Conservation (phyloP, 1,140 invertebrate species). For the Cyphomyrmex costatus region DNA sequence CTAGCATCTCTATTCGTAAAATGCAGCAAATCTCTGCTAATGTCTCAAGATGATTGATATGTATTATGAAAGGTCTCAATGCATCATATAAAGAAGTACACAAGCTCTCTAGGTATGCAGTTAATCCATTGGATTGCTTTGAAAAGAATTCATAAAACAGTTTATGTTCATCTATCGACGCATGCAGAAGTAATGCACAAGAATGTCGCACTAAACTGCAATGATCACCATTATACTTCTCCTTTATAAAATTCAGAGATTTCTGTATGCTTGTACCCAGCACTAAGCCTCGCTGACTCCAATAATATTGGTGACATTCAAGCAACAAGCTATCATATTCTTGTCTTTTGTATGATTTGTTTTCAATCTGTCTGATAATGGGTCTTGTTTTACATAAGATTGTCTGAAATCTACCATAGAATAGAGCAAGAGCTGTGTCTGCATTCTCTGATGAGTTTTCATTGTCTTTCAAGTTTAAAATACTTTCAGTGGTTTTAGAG, state of each 20-base stretch:
- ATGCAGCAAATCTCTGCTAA: conserved; percentile 98
- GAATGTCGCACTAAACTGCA: conserved; percentile 95
- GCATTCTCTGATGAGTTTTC: conserved; percentile 84
- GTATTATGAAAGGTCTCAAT: conserved; percentile 97
- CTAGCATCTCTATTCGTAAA: conserved; percentile 96
- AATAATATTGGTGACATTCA: conserved; percentile 96
- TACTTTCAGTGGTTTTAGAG: conserved; percentile 92
- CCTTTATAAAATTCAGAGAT: conserved; percentile 88
- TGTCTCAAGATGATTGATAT: conserved; percentile 99
- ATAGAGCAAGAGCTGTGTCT: conserved; percentile 95
- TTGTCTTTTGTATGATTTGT: conserved; percentile 90
- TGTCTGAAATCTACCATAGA: conserved; percentile 97
- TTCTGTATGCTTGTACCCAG: conserved; percentile 92
- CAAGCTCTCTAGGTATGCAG: conserved; percentile 93
- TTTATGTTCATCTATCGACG: conserved; percentile 96
- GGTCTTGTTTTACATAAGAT: conserved; percentile 94
- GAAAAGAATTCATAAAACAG: conserved; percentile 96
- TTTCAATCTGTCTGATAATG: conserved; percentile 94
- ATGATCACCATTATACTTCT: conserved; percentile 92
- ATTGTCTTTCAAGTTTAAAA: conserved; percentile 86
- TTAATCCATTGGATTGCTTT: conserved; percentile 89
- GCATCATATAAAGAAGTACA: conserved; percentile 97
- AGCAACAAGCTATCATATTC: conserved; percentile 92
- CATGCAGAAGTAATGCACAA: conserved; percentile 95
- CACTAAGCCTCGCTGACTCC: conserved; percentile 91